Evolutionary conservation across 2,113 vertebrate species (phyloP).

Genomic region (Dolichotis patagonum): DNA sequence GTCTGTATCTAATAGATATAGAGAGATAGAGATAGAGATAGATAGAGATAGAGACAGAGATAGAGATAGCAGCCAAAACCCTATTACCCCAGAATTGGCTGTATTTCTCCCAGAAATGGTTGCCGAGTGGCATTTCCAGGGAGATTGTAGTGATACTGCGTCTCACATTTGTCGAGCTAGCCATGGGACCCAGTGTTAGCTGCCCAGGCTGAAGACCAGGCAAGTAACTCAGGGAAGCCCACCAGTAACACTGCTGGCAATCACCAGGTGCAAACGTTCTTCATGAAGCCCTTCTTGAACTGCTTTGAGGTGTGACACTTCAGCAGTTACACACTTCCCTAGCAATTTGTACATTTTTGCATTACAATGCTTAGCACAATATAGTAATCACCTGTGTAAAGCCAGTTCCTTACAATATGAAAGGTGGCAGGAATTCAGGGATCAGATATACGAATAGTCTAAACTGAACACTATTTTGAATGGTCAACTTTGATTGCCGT

Average conservation of each 20-base stretch:
- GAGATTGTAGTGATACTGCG: neutral
- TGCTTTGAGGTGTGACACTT: neutral
- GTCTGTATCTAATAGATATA: neutral
- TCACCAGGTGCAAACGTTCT: neutral
- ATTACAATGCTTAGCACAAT: neutral
- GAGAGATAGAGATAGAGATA: no score
- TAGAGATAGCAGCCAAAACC: neutral
- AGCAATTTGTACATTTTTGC: neutral
- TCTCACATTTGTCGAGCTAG: neutral
- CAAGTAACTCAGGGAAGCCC: neutral
- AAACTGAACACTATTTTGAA: neutral
- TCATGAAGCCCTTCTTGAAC: neutral
- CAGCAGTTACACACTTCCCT: neutral
- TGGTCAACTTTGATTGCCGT: neutral
- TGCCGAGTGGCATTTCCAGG: neutral
- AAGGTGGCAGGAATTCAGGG: neutral
- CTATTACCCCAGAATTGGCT: neutral
- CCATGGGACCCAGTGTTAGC: neutral
- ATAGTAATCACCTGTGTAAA: neutral
- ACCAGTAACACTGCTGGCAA: neutral
- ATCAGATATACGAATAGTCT: neutral
- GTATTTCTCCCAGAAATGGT: neutral
- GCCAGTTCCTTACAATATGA: neutral
- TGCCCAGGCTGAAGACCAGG: neutral
- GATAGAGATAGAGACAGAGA: no score